phyloP scores from a whole-genome alignment of 2,797 vertebrate species.

The Denticeps clupeoides region DNA sequence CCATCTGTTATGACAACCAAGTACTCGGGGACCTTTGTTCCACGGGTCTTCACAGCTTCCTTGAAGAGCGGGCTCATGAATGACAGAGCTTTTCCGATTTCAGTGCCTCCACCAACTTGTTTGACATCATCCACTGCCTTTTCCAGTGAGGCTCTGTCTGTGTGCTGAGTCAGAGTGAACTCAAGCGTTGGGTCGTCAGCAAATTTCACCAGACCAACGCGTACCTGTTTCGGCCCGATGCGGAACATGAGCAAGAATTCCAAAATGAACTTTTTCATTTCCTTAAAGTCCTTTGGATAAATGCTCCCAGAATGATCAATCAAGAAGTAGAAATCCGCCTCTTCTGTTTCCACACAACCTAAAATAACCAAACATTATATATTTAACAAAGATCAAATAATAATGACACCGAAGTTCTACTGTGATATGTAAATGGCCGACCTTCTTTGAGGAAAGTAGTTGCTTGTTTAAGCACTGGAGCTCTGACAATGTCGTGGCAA shows the following conservation, averaged over 20 bases:
- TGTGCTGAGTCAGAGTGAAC: constrained; percentile 46
- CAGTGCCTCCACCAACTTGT: constrained; percentile 53
- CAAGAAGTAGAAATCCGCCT: constrained; percentile 79
- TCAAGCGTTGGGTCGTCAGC: constrained; percentile 38
- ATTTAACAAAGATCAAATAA: not conserved
- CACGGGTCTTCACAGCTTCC: constrained; percentile 33
- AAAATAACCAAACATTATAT: constrained; percentile 12
- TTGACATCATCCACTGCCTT: constrained; percentile 49
- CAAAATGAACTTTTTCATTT: constrained; percentile 70
- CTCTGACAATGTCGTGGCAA: constrained; percentile 47
- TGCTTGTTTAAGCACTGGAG: not conserved
- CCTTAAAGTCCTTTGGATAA: constrained; percentile 46
- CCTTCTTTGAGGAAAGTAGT: not conserved
- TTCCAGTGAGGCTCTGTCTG: constrained; percentile 33
- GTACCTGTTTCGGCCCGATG: constrained; percentile 54
- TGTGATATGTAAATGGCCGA: not conserved
- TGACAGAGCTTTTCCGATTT: constrained; percentile 55
- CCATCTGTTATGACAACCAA: constrained; percentile 75
- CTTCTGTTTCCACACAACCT: constrained; percentile 67
- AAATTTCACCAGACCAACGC: constrained; percentile 65
- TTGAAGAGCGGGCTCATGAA: constrained; percentile 53
- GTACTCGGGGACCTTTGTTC: constrained; percentile 42
- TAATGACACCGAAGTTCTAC: not conserved
- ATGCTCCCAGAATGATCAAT: constrained; percentile 73
- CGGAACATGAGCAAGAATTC: constrained; percentile 56